phyloP scores from a whole-genome alignment of 2,113 vertebrate species.

The Murina feae region DNA sequence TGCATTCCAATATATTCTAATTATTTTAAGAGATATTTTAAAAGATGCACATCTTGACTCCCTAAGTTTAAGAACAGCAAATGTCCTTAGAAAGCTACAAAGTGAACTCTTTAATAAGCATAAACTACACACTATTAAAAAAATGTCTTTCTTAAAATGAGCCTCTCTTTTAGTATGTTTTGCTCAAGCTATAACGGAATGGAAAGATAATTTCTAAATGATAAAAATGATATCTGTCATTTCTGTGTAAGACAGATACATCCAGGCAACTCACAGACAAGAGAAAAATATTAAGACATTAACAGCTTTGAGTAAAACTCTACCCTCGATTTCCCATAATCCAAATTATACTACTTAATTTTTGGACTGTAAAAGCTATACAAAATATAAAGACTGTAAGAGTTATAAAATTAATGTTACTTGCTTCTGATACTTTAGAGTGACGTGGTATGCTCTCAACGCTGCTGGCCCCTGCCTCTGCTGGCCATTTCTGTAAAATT shows the following conservation, averaged over 20 bases:
- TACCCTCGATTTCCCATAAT: neutral
- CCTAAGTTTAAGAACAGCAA: neutral
- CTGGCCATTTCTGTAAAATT: neutral
- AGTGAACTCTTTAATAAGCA: neutral
- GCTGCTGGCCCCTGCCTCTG: neutral
- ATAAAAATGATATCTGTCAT: neutral
- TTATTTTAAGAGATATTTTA: neutral
- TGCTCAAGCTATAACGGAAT: neutral
- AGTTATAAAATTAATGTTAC: neutral
- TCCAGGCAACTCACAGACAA: neutral
- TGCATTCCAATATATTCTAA: neutral
- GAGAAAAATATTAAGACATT: neutral
- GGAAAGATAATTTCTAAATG: neutral
- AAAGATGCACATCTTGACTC: neutral
- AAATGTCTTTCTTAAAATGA: neutral
- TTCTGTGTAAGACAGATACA: neutral
- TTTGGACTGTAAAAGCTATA: neutral
- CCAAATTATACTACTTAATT: neutral
- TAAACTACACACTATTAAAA: neutral
- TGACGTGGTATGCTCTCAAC: neutral
- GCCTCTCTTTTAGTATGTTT: neutral
- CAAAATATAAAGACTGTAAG: neutral
- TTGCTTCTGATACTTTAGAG: neutral
- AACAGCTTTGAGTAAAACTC: neutral
- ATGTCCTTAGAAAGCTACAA: neutral